Evolutionary conservation across 2,797 vertebrate genomes (phyloP).

Genomic region (Carcharodon carcharias): DNA sequence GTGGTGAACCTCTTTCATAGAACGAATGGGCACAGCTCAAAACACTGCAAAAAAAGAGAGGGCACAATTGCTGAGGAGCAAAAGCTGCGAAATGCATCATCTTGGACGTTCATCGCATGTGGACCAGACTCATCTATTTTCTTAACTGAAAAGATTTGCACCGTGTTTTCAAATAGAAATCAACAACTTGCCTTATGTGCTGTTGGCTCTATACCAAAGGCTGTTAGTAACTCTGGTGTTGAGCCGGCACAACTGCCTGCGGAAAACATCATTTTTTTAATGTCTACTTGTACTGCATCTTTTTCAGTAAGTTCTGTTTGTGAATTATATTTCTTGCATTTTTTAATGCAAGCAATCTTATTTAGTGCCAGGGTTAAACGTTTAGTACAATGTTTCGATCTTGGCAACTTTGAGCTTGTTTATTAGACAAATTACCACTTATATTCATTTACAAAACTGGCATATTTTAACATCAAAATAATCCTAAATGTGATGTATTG

Average conservation of each 20-base stretch:
- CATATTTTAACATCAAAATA: neutral
- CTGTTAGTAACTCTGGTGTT: neutral
- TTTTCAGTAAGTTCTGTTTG: neutral
- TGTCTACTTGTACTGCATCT: neutral
- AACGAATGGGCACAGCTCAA: neutral
- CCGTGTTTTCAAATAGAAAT: neutral
- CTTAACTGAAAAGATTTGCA: neutral
- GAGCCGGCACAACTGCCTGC: neutral
- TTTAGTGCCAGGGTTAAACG: neutral
- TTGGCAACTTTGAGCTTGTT: neutral
- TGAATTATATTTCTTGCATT: neutral
- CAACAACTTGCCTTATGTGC: neutral
- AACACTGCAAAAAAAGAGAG: neutral
- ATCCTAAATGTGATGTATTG: neutral
- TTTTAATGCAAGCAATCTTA: too few species aligned
- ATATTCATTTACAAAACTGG: neutral
- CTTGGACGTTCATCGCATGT: neutral
- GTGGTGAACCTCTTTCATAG: neutral
- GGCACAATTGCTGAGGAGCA: neutral
- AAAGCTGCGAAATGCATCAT: neutral
- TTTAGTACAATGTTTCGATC: neutral
- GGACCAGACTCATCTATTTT: neutral
- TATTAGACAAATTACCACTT: neutral
- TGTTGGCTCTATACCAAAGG: too few species aligned
- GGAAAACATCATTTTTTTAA: neutral